Evolutionary conservation across 1,140 invertebrate species (phyloP).

Genomic region (Frieseomelitta varia): DNA sequence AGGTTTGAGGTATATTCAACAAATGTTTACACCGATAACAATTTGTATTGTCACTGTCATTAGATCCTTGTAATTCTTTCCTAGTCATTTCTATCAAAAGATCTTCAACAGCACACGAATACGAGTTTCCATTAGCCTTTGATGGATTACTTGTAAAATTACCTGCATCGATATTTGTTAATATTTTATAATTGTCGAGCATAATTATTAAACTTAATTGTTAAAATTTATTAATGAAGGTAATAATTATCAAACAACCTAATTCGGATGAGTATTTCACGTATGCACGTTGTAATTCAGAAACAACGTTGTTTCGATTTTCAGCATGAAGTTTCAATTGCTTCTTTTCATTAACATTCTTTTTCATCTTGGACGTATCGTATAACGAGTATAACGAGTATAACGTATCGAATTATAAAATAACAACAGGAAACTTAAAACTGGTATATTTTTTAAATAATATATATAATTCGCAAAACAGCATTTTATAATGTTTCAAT

Average conservation of each 20-base stretch:
- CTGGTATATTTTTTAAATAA: neutral
- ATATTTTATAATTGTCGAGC: neutral
- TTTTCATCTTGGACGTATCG: neutral
- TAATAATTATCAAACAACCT: neutral
- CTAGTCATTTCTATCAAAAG: constrained; percentile 8
- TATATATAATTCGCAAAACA: neutral
- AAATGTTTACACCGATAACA: constrained; percentile 48
- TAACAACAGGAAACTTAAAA: neutral
- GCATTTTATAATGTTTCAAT: neutral
- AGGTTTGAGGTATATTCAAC: constrained; percentile 10
- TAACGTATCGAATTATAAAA: neutral
- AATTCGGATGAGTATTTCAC: neutral
- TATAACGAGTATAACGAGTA: no score
- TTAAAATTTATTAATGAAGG: neutral
- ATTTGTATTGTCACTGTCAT: neutral
- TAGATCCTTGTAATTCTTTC: neutral
- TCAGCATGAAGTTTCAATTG: neutral
- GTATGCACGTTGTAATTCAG: neutral
- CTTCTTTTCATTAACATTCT: neutral
- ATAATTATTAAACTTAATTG: neutral
- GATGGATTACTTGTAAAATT: neutral
- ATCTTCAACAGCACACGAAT: constrained; percentile 1
- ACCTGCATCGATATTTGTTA: constrained; percentile 10
- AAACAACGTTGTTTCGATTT: constrained; percentile 58
- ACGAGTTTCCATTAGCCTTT: neutral